phyloP scores from a whole-genome alignment of 1,140 invertebrate genomes.

The Mercenaria mercenaria region DNA sequence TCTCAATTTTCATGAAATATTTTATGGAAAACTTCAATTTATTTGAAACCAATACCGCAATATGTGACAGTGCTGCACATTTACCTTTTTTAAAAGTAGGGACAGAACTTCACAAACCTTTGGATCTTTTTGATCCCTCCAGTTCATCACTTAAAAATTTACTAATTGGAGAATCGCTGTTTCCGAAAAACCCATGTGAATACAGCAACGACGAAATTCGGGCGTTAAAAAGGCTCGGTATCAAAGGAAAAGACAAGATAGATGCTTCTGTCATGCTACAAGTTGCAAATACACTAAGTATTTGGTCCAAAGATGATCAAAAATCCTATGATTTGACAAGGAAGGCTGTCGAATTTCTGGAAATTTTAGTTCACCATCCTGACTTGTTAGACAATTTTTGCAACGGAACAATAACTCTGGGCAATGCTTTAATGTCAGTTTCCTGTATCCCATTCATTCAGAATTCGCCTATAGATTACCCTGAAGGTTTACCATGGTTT shows the following conservation, averaged over 20 bases:
- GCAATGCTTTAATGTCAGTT: neutral
- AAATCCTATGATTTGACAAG: neutral
- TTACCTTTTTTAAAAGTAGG: constrained; percentile 5
- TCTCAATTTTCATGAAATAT: neutral
- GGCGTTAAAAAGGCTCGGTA: neutral
- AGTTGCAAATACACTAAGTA: neutral
- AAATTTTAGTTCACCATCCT: neutral
- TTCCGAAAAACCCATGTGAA: neutral
- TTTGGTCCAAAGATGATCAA: neutral
- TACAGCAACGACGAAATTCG: neutral
- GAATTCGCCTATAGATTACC: neutral
- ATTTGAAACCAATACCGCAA: neutral
- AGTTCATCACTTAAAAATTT: neutral
- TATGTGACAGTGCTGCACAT: neutral
- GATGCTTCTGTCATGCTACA: neutral
- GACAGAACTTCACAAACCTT: neutral
- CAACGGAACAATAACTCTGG: neutral
- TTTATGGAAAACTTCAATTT: neutral
- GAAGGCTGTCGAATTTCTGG: neutral
- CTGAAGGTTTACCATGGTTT: constrained; percentile 24
- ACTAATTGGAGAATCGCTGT: neutral
- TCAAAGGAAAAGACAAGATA: neutral
- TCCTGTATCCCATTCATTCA: neutral
- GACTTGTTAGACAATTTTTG: neutral
- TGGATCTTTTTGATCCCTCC: constrained; percentile 26